These are phyloP conservation scores for Drosophila yooni DNA, from an alignment of 2,888 invertebrate species.

Conservation along the genomic window DNA sequence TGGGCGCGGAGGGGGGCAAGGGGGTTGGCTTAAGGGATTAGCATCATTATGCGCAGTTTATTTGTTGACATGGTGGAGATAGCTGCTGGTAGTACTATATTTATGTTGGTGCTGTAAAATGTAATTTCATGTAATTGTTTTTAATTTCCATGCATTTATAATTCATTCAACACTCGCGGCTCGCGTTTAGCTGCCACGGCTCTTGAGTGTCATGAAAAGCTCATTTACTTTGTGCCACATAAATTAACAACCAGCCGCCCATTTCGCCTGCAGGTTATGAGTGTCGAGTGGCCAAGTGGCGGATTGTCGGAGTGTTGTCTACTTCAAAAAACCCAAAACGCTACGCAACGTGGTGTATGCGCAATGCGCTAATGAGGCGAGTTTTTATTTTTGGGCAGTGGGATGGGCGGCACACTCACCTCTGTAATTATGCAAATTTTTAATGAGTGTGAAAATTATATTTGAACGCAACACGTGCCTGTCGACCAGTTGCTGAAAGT, in stretches of 20 bases:
- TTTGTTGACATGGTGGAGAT: slow-evolving; percentile 44
- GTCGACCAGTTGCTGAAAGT: neutral
- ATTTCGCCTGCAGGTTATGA: slow-evolving; percentile 42
- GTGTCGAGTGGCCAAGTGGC: slow-evolving; percentile 22
- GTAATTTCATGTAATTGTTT: slow-evolving; percentile 74
- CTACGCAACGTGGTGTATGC: slow-evolving; percentile 47
- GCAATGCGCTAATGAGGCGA: slow-evolving; percentile 61
- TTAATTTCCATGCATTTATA: slow-evolving; percentile 75
- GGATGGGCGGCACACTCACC: slow-evolving; percentile 19
- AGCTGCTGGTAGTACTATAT: slow-evolving; percentile 14
- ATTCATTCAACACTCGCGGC: slow-evolving; percentile 61
- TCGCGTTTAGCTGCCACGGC: slow-evolving; percentile 47
- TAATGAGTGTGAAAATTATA: slow-evolving; percentile 76
- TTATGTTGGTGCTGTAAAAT: slow-evolving; percentile 51
- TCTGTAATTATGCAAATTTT: slow-evolving; percentile 78
- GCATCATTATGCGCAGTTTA: slow-evolving; percentile 76
- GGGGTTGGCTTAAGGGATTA: slow-evolving; percentile 71
- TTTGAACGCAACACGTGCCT: slow-evolving; percentile 59
- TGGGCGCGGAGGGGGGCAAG: neutral
- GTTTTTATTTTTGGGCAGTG: slow-evolving; percentile 6
- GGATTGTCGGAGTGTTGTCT: slow-evolving; percentile 37
- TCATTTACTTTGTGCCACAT: slow-evolving; percentile 67
- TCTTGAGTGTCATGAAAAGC: slow-evolving; percentile 68
- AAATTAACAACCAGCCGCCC: slow-evolving; percentile 60
- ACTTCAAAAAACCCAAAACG: slow-evolving; percentile 53